Evolutionary conservation across 2,113 vertebrate species (phyloP).

Genomic region (Rafetus swinhoei): DNA sequence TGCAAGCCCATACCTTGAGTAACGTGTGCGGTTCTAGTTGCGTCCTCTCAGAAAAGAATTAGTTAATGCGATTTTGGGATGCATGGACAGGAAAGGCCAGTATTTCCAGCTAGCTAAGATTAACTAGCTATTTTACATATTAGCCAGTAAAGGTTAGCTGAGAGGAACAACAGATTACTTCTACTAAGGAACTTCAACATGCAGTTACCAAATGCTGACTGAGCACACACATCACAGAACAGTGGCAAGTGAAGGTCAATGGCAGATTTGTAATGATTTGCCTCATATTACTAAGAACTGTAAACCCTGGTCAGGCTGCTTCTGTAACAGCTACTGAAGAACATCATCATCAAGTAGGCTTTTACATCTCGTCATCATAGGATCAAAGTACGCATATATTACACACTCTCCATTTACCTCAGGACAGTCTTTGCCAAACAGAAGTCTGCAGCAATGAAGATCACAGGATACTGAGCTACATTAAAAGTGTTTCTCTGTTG

Average conservation of each 20-base stretch:
- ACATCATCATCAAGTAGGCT: neutral
- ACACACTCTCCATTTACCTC: neutral
- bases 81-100: neutral
- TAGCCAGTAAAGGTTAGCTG: accelerated
- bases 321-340: neutral
- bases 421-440: neutral
- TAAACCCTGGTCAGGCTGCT: neutral
- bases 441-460: neutral
- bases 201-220: neutral
- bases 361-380: neutral
- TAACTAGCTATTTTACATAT: accelerated
- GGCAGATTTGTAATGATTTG: neutral
- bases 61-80: neutral
- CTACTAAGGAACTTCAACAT: accelerated
- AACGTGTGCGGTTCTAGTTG: no score
- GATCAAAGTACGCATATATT: accelerated
- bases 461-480: neutral
- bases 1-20: no score
- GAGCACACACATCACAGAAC: accelerated
- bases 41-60: no score
- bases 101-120: neutral
- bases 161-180: neutral
- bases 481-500: neutral
- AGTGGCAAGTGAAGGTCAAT: neutral
- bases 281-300: neutral